Evolutionary conservation across 2,888 invertebrate genomes (phyloP).

Genomic region (Apamea monoglypha): DNA sequence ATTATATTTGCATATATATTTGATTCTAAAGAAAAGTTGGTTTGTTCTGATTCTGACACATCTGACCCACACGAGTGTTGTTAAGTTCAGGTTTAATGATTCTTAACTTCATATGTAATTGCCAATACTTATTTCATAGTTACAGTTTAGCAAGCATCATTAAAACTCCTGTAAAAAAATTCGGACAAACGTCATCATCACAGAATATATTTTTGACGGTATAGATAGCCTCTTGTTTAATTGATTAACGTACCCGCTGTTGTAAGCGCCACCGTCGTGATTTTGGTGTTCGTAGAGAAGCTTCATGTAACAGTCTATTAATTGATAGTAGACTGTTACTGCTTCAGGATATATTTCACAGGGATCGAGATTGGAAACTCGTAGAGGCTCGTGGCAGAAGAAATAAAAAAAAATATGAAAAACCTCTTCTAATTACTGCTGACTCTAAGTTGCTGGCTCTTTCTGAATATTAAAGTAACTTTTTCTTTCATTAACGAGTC

Average conservation of each 20-base stretch:
- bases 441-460: too few relatives aligned
- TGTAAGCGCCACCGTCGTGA: background rate
- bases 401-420: background rate
- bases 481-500: too few relatives aligned
- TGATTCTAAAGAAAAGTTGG: too few relatives aligned
- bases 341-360: background rate
- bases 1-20: background rate
- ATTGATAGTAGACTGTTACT: too few relatives aligned
- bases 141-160: too few relatives aligned
- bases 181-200: background rate
- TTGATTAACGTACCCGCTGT: background rate
- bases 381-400: background rate
- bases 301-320: background rate
- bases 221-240: background rate
- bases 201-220: background rate
- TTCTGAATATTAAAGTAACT: too few relatives aligned
- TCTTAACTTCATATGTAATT: background rate
- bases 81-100: background rate
- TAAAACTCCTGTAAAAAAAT: background rate
- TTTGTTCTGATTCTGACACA: too few relatives aligned
- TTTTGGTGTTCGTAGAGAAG: background rate
- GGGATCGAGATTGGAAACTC: background rate
- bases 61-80: background rate
- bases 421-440: too few relatives aligned
- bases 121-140: background rate